Evolutionary conservation across 2,888 invertebrate species (phyloP), one percentile per base, ranked within the genome.

Genomic region (Microctonus brassicae): DNA sequence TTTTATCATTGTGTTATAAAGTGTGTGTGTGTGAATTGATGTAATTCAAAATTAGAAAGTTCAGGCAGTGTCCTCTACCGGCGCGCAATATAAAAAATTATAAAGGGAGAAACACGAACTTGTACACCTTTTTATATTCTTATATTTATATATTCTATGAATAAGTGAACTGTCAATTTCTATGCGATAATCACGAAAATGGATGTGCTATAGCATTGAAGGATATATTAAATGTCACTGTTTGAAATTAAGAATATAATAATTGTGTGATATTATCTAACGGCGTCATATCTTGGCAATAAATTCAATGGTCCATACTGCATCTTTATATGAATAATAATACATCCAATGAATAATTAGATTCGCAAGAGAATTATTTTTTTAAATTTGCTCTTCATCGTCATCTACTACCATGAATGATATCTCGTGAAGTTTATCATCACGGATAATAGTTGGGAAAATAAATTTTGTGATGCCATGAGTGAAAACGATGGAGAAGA

Each of bases 401-500:
- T 33, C 4, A 33, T 58, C 9, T 9, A n/a, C 17, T 20, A 17
- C 17, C 7, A 17, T n/a, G n/a, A n/a, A 47, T 7, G 20, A n/a
- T 26, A 58, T 6, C 34, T 17, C 7, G 13, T n/a, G 39, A 57
- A 39, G 57, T 57, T 57, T 26, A 55, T 57, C 42, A 66, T 26
- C 66, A 42, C 42, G 57, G 9, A 22, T 29, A 57, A 39, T 66
- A 66, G 42, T 55, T n/a, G 24, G 13, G 1, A n/a, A 39, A 33
- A 55, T 2, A 34, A 68, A 69, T 52, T 70, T 34, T 34, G 73
- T 55, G 67, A 74, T 77, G 75, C 75, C 69, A 84, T 85, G 84
- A 82, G 73, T 79, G 77, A 80, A 67, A 77, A 81, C 76, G 75
- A 86, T 86, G 86, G 86, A 86, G 80, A 76, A 80, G 73, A 78